Base-by-base conservation (phyloP, 1,140 invertebrate species). In the Sinonovacula constricta region DNA sequence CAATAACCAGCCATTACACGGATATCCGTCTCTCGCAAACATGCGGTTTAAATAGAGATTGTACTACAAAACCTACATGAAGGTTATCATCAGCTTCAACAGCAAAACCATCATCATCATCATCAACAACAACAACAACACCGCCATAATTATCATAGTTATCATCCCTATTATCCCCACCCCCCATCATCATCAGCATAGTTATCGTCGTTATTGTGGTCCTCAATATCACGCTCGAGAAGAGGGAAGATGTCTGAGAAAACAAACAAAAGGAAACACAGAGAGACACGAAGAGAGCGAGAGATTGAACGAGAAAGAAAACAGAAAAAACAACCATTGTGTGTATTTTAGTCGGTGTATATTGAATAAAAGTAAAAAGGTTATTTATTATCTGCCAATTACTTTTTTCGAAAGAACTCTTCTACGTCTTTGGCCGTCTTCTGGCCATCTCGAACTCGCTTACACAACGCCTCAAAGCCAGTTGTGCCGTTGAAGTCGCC, bases 321-420 rank as follows among this genome's bases (percentile, higher is more conserved):
- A 18, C 7, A 45, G 7, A 18, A 45, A 45, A 45, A 45, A 45
- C 7, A 45, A 45, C n/a, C n/a, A n/a, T n/a, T n/a, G n/a, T n/a
- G n/a, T n/a, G n/a, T n/a, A n/a, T n/a, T n/a, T n/a, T n/a, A 45
- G 39, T 10, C 18, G 39, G 39, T 7, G 18, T 45, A 45, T 45
- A 18, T 10, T 10, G 39, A 45, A 18, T 10, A 18, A 45, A 18
- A 45, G 39, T 10, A 18, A 45, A 18, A 45, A 18, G 18, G 39
- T 10, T 7, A 45, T 7, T 10, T 7, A 45, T 45, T 45, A 45
- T 18, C 18, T n/a, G n/a, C n/a, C n/a, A n/a, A n/a, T 30, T 60
- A 71, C 68, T n/a, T 71, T 57, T 71, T 71, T 36, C 60, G 57
- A n/a, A 71, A 49, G 36, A 71, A 71, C 10, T 71, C 68, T 39